Conservation (phyloP, 2,888 invertebrate species). For the Auanema freiburgensis region DNA sequence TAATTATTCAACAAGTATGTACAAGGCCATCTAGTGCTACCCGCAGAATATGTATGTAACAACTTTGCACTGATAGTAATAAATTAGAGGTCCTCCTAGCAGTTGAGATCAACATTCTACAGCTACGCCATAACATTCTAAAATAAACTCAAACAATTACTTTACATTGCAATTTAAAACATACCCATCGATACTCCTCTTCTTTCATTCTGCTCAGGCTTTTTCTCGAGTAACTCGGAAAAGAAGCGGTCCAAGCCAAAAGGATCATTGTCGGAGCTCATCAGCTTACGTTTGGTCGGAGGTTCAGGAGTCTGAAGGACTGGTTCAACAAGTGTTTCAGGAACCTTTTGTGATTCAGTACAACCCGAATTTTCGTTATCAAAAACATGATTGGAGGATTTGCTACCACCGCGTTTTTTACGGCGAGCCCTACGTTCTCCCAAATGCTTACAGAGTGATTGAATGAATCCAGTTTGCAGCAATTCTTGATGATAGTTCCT, state of each 20-base stretch:
- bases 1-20: too few relatives aligned
- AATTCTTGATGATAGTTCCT: slow-evolving; percentile 45
- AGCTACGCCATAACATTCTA: too few relatives aligned
- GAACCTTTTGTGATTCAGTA: slow-evolving; percentile 4
- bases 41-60: too few relatives aligned
- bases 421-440: slow-evolving; percentile 49
- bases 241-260: slow-evolving; percentile 47
- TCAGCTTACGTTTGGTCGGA: slow-evolving; percentile 20
- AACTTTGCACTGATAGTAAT: too few relatives aligned
- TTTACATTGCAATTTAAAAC: too few relatives aligned
- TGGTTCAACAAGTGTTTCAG: slow-evolving; percentile 21
- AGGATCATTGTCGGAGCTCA: slow-evolving; percentile 36
- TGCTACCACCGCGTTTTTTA: slow-evolving; percentile 35
- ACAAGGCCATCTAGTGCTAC: too few relatives aligned
- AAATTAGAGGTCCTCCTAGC: too few relatives aligned
- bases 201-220: too few relatives aligned
- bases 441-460: slow-evolving; percentile 55
- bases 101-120: too few relatives aligned
- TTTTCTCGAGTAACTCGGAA: slow-evolving; percentile 18
- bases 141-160: too few relatives aligned
- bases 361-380: slow-evolving; percentile 4
- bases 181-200: too few relatives aligned
- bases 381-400: slow-evolving; percentile 11
- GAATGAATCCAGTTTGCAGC: slow-evolving; percentile 50
- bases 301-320: slow-evolving; percentile 26